Percentiles rank a stretch among this genome's conserved stretches.
Conservation (phyloP, 2,888 invertebrate species). For the Cyclophora punctaria region DNA sequence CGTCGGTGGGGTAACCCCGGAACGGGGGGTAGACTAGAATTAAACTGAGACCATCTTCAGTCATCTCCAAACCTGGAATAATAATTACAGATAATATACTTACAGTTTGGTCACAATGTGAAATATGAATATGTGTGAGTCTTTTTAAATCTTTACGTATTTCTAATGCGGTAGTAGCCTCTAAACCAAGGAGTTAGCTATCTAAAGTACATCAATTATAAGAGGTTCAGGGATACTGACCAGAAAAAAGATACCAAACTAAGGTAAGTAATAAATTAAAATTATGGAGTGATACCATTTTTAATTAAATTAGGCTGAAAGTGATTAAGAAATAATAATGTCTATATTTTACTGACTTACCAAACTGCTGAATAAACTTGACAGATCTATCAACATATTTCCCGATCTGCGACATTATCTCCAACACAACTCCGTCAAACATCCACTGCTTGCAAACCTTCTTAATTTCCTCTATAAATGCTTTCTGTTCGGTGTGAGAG, state of each 20-base stretch:
- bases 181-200: too few species aligned
- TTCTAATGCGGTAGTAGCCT: too few species aligned
- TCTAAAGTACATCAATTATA: too few species aligned
- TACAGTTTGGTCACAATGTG: too few species aligned
- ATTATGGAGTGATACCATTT: neutral
- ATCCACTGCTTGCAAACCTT: slow-evolving; percentile 82
- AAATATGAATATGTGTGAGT: too few species aligned
- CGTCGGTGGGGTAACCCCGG: slow-evolving; percentile 76
- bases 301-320: neutral
- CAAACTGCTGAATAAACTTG: slow-evolving; percentile 78
- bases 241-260: too few species aligned
- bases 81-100: too few species aligned
- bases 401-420: slow-evolving; percentile 86
- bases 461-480: slow-evolving; percentile 80
- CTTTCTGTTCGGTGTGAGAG: slow-evolving; percentile 78
- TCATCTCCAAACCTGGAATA: slow-evolving; percentile 69
- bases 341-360: slow-evolving; percentile 40
- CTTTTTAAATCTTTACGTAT: too few species aligned
- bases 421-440: slow-evolving; percentile 93
- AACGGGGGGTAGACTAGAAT: slow-evolving; percentile 89
- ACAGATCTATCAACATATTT: slow-evolving; percentile 81
- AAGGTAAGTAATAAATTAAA: neutral
- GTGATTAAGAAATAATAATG: too few species aligned
- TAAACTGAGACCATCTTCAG: slow-evolving; percentile 72
- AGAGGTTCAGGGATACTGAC: too few species aligned